A percentile compares a stretch with the other conserved stretches of the same genome.
Conservation (phyloP, 2,797 vertebrate species). For the Gallinago stenura region DNA sequence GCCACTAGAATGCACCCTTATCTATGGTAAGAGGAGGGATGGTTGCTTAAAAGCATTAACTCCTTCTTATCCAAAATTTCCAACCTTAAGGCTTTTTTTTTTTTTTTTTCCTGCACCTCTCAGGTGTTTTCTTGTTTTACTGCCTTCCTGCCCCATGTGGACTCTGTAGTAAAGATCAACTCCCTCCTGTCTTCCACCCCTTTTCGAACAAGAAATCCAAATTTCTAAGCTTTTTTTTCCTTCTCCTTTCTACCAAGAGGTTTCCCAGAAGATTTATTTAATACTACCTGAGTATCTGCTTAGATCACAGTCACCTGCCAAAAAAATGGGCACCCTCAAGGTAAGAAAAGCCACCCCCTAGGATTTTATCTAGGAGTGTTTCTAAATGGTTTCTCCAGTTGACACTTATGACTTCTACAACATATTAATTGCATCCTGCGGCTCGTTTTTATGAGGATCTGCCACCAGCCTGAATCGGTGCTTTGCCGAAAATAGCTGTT, state of each 20-base stretch:
- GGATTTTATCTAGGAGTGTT: neutral
- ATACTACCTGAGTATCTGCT: neutral
- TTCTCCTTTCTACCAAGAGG: neutral
- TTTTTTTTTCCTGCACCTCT: conserved; percentile 18
- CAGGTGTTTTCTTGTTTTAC: neutral
- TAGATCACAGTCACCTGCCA: neutral
- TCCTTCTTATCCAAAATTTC: conserved; percentile 40
- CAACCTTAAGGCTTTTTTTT: neutral
- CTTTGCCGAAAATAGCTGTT: conserved; percentile 19
- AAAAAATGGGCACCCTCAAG: neutral
- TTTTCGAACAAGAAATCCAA: neutral
- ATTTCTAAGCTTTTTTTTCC: neutral
- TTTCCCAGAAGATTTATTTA: conserved; percentile 25
- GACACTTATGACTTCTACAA: conserved; percentile 12
- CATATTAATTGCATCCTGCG: conserved; percentile 33
- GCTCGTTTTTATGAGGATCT: conserved; percentile 26
- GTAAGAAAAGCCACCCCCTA: neutral
- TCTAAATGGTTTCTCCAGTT: conserved; percentile 24
- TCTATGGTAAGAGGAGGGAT: conserved; percentile 76
- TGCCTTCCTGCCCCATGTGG: neutral
- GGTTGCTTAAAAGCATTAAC: conserved; percentile 60
- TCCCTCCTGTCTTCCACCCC: neutral
- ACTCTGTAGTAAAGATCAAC: neutral
- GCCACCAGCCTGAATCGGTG: neutral
- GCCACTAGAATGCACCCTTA: conserved; percentile 86